These are phyloP conservation scores for Nycticebus coucang DNA, from an alignment of 2,113 vertebrate species.

Conservation along the genomic window DNA sequence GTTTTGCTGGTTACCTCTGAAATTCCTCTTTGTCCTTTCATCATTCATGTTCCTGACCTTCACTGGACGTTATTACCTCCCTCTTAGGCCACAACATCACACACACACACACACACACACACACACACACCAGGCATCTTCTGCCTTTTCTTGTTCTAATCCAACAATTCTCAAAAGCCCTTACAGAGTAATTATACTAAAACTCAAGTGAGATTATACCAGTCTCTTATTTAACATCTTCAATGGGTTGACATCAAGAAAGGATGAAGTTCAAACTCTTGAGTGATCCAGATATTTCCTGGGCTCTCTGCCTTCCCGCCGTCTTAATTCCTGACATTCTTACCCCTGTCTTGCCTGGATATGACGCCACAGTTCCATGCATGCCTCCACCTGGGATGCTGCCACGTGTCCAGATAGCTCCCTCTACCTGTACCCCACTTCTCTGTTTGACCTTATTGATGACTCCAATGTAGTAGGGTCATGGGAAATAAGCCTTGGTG, in stretches of 20 bases:
- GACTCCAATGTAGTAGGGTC: background rate
- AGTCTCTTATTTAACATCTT: background rate
- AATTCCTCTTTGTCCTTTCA: too few species aligned
- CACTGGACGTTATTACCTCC: too few species aligned
- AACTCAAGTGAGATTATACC: background rate
- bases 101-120: too few species aligned
- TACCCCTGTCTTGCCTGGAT: background rate
- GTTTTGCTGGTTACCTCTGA: background rate
- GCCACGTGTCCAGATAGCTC: accelerated
- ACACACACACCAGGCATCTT: too few species aligned
- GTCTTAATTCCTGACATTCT: background rate
- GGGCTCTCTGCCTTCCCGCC: background rate
- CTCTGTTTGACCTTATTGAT: background rate
- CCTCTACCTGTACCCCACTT: background rate
- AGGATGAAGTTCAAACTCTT: background rate
- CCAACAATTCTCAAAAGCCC: background rate
- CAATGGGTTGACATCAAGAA: background rate
- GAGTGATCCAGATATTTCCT: background rate
- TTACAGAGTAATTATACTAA: background rate
- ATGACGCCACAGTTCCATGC: background rate
- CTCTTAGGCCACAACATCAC: background rate
- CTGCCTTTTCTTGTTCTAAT: background rate
- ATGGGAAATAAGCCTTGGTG: background rate
- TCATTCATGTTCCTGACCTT: too few species aligned
- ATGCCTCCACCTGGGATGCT: background rate